Conservation (phyloP, 1,140 invertebrate genomes). For the Carcinoscorpius rotundicauda region DNA sequence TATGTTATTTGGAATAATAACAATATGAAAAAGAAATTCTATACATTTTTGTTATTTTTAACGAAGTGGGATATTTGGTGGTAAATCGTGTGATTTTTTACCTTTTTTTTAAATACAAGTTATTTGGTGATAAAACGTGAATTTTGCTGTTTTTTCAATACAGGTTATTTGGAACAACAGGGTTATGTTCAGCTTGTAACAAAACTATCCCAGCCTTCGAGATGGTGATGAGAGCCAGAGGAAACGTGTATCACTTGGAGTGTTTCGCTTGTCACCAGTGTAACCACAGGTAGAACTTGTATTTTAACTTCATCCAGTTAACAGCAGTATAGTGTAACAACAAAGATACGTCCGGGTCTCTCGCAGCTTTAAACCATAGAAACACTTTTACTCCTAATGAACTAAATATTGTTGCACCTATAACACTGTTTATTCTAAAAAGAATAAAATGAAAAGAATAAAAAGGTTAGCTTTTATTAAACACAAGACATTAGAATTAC, state of each 20-base stretch:
- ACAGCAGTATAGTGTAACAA: not conserved
- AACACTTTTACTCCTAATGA: not conserved
- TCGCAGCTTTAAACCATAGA: not conserved
- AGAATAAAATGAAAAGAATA: no score
- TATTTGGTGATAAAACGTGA: no score
- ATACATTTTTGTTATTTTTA: no score
- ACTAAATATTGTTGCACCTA: no score
- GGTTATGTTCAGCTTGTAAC: constrained; percentile 82
- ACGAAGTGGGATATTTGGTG: no score
- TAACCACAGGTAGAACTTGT: constrained; percentile 66
- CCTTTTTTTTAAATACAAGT: no score
- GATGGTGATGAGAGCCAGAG: constrained; percentile 91
- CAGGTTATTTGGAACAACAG: constrained; percentile 82
- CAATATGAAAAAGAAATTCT: no score
- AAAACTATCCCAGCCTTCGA: constrained; percentile 92
- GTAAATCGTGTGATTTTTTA: no score
- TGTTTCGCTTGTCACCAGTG: constrained; percentile 94
- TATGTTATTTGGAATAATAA: no score
- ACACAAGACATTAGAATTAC: no score
- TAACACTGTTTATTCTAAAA: no score
- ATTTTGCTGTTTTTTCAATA: constrained; percentile 12
- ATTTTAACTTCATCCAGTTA: constrained; percentile 1
- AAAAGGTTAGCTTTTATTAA: no score
- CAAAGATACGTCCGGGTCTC: not conserved
- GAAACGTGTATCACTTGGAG: constrained; percentile 89